phyloP scores from a whole-genome alignment of 2,888 invertebrate species.

The Drosophila glabriapex region DNA sequence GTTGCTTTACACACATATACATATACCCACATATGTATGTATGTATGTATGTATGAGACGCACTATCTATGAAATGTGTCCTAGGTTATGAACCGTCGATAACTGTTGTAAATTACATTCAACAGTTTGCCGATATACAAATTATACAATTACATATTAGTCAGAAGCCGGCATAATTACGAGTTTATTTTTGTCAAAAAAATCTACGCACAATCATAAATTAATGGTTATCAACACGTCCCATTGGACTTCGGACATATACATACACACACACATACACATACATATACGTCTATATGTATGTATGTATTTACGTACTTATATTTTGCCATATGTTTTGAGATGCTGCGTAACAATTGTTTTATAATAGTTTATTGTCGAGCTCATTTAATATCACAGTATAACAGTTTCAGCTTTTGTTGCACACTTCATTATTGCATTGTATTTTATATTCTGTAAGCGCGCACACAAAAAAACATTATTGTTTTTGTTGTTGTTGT shows the following conservation, averaged over 20 bases:
- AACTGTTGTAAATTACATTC: constrained; percentile 14
- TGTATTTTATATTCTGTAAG: constrained; percentile 7
- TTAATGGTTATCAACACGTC: constrained; percentile 60
- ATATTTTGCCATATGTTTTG: constrained; percentile 58
- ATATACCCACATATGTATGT: constrained; percentile 1
- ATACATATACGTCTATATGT: neutral
- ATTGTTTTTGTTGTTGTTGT: constrained; percentile 75
- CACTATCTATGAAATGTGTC: constrained; percentile 51
- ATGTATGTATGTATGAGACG: constrained; percentile 20
- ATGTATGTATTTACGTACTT: constrained; percentile 13
- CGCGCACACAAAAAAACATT: constrained; percentile 53
- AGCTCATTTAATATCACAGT: constrained; percentile 20
- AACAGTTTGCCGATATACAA: constrained; percentile 30
- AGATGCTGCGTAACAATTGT: constrained; percentile 48
- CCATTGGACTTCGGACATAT: constrained; percentile 61
- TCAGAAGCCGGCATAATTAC: constrained; percentile 41
- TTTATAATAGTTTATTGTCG: constrained; percentile 12
- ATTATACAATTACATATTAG: constrained; percentile 10
- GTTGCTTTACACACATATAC: constrained; percentile 29
- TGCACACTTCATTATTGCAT: constrained; percentile 36
- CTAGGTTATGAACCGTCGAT: constrained; percentile 56
- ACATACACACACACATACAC: constrained; percentile 6
- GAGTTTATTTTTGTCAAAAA: constrained; percentile 21
- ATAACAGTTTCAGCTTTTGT: constrained; percentile 16
- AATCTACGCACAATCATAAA: constrained; percentile 52